Evolutionary conservation across 30 jellyfish, hydroid and myxozoan genomes (phyloP).

Genomic region (Pelagia noctiluca): DNA sequence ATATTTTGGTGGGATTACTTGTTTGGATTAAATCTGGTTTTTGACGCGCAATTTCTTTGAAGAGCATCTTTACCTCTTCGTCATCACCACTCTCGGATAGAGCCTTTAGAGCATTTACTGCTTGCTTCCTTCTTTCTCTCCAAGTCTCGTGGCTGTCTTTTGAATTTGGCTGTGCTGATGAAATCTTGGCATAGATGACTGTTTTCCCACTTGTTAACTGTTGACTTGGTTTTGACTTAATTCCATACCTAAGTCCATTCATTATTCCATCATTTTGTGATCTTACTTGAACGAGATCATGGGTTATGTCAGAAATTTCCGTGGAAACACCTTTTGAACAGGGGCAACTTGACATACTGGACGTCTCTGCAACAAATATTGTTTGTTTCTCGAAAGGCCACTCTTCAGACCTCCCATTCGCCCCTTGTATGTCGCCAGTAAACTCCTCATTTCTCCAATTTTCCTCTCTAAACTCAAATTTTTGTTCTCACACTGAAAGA

Average conservation of each 20-base stretch:
- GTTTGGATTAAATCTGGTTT: neutral
- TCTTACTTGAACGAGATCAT: neutral
- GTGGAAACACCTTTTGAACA: neutral
- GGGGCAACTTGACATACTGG: neutral
- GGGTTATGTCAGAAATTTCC: neutral
- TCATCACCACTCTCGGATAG: neutral
- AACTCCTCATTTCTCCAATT: neutral
- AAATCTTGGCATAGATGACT: neutral
- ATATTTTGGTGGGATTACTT: neutral
- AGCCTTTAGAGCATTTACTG: neutral
- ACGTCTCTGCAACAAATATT: neutral
- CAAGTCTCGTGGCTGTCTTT: neutral
- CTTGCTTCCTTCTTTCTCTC: neutral
- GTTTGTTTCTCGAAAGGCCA: neutral
- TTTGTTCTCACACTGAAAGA: neutral
- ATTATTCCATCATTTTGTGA: neutral
- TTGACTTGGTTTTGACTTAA: neutral
- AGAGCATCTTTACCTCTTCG: neutral
- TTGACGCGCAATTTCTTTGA: neutral
- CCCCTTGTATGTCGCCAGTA: conserved; percentile 15
- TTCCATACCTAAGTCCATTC: conserved; percentile 10
- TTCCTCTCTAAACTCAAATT: neutral
- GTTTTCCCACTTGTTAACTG: conserved; percentile 19
- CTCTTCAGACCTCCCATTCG: conserved; percentile 16
- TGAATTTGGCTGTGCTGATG: neutral